Conservation (phyloP, 2,113 vertebrate genomes). For the Rissa tridactyla region DNA sequence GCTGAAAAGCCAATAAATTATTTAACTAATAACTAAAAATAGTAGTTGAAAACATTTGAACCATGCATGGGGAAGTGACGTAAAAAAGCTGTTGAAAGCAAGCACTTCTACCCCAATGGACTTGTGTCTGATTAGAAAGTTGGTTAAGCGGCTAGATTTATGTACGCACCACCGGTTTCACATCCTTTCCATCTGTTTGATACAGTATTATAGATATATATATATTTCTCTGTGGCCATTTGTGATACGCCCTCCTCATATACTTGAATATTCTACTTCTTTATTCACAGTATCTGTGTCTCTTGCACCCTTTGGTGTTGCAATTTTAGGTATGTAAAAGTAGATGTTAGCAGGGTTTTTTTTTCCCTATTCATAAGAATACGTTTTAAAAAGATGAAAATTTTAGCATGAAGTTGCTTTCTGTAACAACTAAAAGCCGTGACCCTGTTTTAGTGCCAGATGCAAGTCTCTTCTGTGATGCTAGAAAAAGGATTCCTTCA, state of each 20-base stretch:
- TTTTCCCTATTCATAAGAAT: constrained; percentile 89
- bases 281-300: constrained; percentile 89
- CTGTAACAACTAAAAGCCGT: constrained; percentile 80
- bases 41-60: constrained; percentile 62
- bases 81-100: constrained; percentile 70
- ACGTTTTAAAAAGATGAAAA: constrained; percentile 77
- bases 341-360: constrained; percentile 93
- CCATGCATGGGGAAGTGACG: constrained; percentile 55
- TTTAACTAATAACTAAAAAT: constrained; percentile 76
- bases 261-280: constrained; percentile 90
- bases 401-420: constrained; percentile 87
- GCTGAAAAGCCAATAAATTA: constrained; percentile 79
- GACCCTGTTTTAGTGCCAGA: constrained; percentile 82
- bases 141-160: constrained; percentile 82
- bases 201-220: constrained; percentile 89
- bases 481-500: constrained; percentile 74
- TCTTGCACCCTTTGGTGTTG: constrained; percentile 86
- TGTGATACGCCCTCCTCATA: constrained; percentile 89
- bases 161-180: constrained; percentile 79
- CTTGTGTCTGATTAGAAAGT: constrained; percentile 74
- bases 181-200: constrained; percentile 85
- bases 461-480: constrained; percentile 80
- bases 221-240: constrained; percentile 90
- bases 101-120: constrained; percentile 64
- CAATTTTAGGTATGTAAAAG: constrained; percentile 98